Conservation (phyloP, 2,888 invertebrate genomes). For the Platycnemis pennipes region DNA sequence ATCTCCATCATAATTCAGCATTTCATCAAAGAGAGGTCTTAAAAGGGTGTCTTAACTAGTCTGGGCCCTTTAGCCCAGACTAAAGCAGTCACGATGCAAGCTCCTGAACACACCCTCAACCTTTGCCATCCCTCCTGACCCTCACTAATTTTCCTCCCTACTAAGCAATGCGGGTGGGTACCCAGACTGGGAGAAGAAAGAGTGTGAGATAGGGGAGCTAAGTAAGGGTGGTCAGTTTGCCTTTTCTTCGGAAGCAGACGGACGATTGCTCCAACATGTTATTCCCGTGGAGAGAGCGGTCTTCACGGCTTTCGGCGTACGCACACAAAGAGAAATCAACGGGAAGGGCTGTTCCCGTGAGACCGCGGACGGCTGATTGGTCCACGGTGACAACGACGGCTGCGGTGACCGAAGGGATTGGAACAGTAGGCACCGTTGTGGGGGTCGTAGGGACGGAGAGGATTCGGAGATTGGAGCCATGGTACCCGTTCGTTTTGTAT, state of each 20-base stretch:
- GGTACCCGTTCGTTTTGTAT: neutral
- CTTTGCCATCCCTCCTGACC: neutral
- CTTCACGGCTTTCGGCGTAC: neutral
- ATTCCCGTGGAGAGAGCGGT: neutral
- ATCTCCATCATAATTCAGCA: too few relatives aligned
- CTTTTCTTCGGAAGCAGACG: neutral
- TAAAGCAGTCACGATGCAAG: too few relatives aligned
- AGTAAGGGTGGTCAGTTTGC: neutral
- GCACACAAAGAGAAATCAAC: neutral
- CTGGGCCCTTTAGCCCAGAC: too few relatives aligned
- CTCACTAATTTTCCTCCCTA: neutral
- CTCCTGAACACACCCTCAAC: neutral
- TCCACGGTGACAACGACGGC: neutral
- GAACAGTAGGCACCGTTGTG: neutral
- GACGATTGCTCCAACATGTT: neutral
- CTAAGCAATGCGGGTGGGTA: neutral
- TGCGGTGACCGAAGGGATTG: neutral
- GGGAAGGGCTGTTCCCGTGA: neutral
- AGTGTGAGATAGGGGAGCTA: neutral
- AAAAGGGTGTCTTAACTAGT: too few relatives aligned
- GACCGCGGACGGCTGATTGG: constrained; percentile 6
- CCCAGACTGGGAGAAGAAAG: neutral
- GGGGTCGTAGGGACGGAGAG: too few relatives aligned
- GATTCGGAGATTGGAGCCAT: neutral
- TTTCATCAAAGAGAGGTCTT: too few relatives aligned